Base-by-base conservation (phyloP, 2,797 vertebrate species). In the Enteromius trimaculatus region DNA sequence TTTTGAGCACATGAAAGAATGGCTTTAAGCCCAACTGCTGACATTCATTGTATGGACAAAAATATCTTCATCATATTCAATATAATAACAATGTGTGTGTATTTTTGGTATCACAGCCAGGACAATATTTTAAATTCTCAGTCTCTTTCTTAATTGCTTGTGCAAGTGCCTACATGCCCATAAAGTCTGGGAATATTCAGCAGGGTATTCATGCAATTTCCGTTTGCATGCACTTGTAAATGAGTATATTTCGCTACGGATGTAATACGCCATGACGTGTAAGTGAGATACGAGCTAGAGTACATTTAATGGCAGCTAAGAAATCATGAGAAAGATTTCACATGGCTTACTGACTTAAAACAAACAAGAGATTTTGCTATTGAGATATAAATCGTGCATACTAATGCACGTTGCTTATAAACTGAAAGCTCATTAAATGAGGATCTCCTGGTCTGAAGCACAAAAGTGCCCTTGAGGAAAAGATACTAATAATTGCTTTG, bases 161-260 rank as follows among this genome's bases (percentile, higher is more conserved):
- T 21, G 42, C 72, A 60, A 47, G 82, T 77, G 42, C 37, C 42
- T 80, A 77, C 85, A 81, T 19, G 77, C 72, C 64, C 17, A 68
- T 78, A 16, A 72, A 70, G 53, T 80, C 82, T 62, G 44, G 9
- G 69, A 80, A 81, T 81, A 42, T 76, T 87, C 69, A 64, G 39
- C 34, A 55, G 84, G 76, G 70, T 79, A 85, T 84, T 84, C 65
- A 86, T 39, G 39, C 76, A 74, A 66, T 71, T 83, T 77, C 68
- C 71, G 21, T 80, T 14, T 39, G 71, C 79, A 82, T 83, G 62
- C 77, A 82, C 81, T 74, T 68, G 69, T 88, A 86, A 87, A 86
- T 88, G 19, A 86, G 53, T 84, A 78, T 14, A 14, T 79, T 65
- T 55, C 62, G 66, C 23, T 37, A 13, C 68, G 6, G 14, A 64